Evolutionary conservation across 2,797 vertebrate species (phyloP), one percentile per base, ranked within the genome.

Genomic region (Discoglossus pictus): DNA sequence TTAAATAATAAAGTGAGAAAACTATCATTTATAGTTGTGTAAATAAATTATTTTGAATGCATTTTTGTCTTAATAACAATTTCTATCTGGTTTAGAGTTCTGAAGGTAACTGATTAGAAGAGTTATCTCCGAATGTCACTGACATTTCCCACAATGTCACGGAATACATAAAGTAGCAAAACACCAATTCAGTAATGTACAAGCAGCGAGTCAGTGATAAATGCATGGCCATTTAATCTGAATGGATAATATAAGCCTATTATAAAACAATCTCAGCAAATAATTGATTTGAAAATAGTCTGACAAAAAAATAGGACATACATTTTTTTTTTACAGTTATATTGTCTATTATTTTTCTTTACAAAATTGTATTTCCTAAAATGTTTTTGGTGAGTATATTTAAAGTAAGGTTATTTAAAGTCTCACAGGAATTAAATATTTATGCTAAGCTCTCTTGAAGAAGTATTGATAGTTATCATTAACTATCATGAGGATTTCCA

Each of bases 201-300:
- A 31, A 36, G 35, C 35, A 36, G 34, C 9, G 25, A 34, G 17
- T 51, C 48, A 34, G 5, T 51, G 48, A 10, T 31, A 51, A 31
- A 16, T 18, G 21, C n/a, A 34, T 17, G 48, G 48, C 17, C 24
- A 51, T 51, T 31, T 34, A 31, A 51, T 25, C n/a, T 34, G 48
- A 51, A 25, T 15, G 24, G 48, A 51, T 51, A 31, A 51, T 51
- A 16, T 51, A 51, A 51, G 24, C 48, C 48, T 51, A 51, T 51
- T 51, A 31, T 31, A 51, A 51, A 51, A 16, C 48, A 51, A 51
- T 51, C 48, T 16, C 9, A 17, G 48, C 25, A 51, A 51, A 51
- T 51, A 18, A 24, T 7, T 24, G 11, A 13, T 48, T 16, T 51
- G n/a, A 15, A 2, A 25, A 13, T 16, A 51, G 16, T 51, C 11